Evolutionary conservation across 2,797 vertebrate species (phyloP).

Genomic region (Notolabrus celidotus): DNA sequence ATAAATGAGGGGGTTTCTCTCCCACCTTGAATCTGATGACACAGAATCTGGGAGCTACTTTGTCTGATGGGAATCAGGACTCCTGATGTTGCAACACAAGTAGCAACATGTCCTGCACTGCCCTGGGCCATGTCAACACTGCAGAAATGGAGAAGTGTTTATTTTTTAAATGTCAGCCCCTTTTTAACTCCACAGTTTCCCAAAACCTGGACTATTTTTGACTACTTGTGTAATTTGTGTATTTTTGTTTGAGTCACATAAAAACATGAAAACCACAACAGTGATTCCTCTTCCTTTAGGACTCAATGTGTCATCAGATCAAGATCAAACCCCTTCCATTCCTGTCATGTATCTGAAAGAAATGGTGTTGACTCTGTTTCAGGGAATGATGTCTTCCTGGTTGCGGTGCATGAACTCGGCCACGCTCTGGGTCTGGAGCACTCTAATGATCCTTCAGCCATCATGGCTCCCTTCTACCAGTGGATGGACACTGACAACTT

Average conservation of each 20-base stretch:
- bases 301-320: not conserved
- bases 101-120: constrained; percentile 41
- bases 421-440: constrained; percentile 94
- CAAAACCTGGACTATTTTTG: constrained; percentile 32
- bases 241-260: constrained; percentile 36
- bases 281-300: not conserved
- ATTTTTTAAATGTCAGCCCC: constrained; percentile 50
- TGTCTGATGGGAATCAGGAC: constrained; percentile 2
- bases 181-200: constrained; percentile 36
- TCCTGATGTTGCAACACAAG: constrained; percentile 24
- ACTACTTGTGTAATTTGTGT: not conserved
- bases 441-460: constrained; percentile 92
- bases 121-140: not conserved
- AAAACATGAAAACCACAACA: constrained; percentile 32
- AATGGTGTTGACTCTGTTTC: constrained; percentile 28
- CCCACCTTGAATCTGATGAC: constrained; percentile 19
- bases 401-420: constrained; percentile 93
- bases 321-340: not conserved
- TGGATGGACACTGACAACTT: constrained; percentile 97
- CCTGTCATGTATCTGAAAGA: not conserved
- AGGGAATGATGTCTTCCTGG: constrained; percentile 94
- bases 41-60: constrained; percentile 24
- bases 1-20: constrained; percentile 9
- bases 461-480: constrained; percentile 97
- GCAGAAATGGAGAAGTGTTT: constrained; percentile 41